Conservation (phyloP, 2,888 invertebrate species). For the Molanna angustata region DNA sequence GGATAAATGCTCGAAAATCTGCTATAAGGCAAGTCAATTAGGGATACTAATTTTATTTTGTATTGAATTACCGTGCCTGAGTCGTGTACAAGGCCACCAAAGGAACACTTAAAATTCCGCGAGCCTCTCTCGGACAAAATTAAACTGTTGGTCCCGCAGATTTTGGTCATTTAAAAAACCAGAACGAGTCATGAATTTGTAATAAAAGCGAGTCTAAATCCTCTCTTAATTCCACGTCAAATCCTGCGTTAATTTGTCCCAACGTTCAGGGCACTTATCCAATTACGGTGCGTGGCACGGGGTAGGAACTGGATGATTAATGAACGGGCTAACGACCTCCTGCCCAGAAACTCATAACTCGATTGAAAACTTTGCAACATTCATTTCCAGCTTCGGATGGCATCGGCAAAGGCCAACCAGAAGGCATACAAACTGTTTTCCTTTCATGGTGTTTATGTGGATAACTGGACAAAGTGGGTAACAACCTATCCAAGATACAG, state of each 20-base stretch:
- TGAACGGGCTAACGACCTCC: constrained; percentile 31
- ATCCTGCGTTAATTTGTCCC: constrained; percentile 32
- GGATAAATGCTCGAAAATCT: no score
- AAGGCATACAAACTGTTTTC: background rate
- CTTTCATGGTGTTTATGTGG: no score
- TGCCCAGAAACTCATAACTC: constrained; percentile 29
- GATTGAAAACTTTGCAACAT: constrained; percentile 29
- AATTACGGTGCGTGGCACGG: constrained; percentile 24
- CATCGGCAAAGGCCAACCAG: constrained; percentile 7
- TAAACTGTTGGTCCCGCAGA: constrained; percentile 28
- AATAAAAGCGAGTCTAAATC: constrained; percentile 28
- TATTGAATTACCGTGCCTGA: no score
- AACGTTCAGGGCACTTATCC: constrained; percentile 29
- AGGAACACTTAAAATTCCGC: constrained; percentile 27
- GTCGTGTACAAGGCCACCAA: no score
- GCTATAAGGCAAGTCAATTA: no score
- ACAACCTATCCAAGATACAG: no score
- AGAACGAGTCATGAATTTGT: constrained; percentile 30
- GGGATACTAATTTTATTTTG: no score
- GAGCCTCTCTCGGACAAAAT: constrained; percentile 21
- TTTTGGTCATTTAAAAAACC: constrained; percentile 30
- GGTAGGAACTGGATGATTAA: constrained; percentile 26
- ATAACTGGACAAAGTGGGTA: no score
- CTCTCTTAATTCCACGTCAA: constrained; percentile 17
- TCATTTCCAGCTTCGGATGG: constrained; percentile 12